Conservation (phyloP, 2,113 vertebrate genomes). For the Plecotus auritus region DNA sequence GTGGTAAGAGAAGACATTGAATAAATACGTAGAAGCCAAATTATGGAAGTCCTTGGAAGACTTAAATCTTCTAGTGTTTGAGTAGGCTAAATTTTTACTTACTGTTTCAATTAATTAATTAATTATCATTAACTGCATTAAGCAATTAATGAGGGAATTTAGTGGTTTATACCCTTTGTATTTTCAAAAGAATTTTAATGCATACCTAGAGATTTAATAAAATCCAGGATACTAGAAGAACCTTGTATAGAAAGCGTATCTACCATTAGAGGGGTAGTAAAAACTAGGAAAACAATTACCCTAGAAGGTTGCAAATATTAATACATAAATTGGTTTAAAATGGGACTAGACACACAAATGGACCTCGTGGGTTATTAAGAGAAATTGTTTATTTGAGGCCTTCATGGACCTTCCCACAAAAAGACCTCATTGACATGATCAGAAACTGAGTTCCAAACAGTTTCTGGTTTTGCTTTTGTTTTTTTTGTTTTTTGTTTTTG, state of each 20-base stretch:
- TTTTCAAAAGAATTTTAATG: slow-evolving; percentile 19
- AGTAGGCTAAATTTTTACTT: not conserved
- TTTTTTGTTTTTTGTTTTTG: not conserved
- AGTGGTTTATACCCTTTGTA: not conserved
- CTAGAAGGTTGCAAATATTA: not conserved
- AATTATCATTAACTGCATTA: not conserved
- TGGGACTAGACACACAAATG: not conserved
- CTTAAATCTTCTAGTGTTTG: not conserved
- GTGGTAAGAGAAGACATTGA: not conserved
- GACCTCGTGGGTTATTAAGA: not conserved
- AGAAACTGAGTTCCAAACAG: slow-evolving; percentile 29
- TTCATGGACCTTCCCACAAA: not conserved
- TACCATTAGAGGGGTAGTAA: not conserved
- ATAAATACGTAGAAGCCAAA: not conserved
- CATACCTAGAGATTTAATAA: not conserved
- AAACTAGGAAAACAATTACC: not conserved
- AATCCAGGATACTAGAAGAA: not conserved
- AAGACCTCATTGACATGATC: not conserved
- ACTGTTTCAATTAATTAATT: not conserved
- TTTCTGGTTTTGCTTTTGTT: not conserved
- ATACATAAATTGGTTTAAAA: slow-evolving; percentile 16
- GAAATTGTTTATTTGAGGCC: not conserved
- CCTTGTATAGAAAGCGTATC: not conserved
- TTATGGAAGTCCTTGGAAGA: not conserved
- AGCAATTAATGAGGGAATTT: slow-evolving; percentile 4